A percentile compares a stretch with the other conserved stretches of the same genome.
phyloP scores from a whole-genome alignment of 2,888 invertebrate genomes.

The Drosophila acutilabella region DNA sequence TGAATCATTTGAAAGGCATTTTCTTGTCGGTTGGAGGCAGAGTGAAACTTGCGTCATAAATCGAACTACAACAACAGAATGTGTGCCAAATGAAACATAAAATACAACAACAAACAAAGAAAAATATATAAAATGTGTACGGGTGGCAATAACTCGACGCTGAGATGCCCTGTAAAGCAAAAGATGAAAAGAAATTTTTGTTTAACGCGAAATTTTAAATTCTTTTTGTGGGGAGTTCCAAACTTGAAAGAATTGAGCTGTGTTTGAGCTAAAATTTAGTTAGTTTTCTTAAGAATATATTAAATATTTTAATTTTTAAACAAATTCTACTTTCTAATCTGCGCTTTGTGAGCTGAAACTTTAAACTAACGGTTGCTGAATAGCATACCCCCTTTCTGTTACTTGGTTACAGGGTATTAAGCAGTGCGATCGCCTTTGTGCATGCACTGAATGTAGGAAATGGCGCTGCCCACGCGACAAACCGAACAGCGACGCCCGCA shows the following conservation, averaged over 20 bases:
- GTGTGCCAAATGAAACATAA: constrained; percentile 71
- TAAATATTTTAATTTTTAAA: not conserved
- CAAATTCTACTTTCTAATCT: constrained; percentile 1
- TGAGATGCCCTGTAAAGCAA: constrained; percentile 15
- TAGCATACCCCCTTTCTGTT: not conserved
- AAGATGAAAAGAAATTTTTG: not conserved
- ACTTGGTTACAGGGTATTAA: constrained; percentile 43
- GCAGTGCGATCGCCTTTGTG: constrained; percentile 38
- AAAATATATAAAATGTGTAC: not conserved
- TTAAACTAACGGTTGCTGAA: not conserved
- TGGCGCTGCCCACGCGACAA: constrained; percentile 60
- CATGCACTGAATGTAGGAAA: constrained; percentile 54
- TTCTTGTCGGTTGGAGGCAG: constrained; percentile 33
- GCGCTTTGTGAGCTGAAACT: not conserved
- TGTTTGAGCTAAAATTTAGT: not conserved
- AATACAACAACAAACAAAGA: constrained; percentile 24
- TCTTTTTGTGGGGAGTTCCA: not conserved
- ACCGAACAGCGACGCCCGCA: constrained; percentile 44
- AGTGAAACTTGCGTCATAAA: constrained; percentile 66
- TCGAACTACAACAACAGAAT: constrained; percentile 63
- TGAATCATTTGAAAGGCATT: constrained; percentile 60
- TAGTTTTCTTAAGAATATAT: not conserved
- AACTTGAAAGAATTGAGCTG: too few relatives aligned
- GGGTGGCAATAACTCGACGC: not conserved
- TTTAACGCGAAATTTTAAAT: not conserved